These are phyloP conservation scores for Naso thynnoides DNA, from an alignment of 2,797 vertebrate genomes.

Conservation along the genomic window DNA sequence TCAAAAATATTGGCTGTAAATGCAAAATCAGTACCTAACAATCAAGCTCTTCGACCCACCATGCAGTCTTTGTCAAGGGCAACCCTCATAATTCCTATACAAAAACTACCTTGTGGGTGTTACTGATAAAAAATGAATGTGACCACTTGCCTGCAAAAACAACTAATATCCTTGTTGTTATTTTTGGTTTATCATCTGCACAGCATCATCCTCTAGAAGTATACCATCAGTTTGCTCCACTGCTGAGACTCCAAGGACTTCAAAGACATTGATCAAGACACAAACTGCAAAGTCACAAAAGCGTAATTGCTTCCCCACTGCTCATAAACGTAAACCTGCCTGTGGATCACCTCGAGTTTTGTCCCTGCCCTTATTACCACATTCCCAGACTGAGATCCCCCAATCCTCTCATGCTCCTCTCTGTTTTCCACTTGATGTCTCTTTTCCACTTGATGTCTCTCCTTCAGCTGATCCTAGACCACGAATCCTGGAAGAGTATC, in stretches of 20 bases:
- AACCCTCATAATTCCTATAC: neutral
- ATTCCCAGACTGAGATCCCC: slow-evolving; percentile 33
- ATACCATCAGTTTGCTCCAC: slow-evolving; percentile 29
- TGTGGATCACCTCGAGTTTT: slow-evolving; percentile 28
- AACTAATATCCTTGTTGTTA: slow-evolving; percentile 5
- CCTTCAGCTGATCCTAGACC: slow-evolving; percentile 2
- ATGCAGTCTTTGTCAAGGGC: neutral
- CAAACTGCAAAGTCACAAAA: slow-evolving; percentile 27
- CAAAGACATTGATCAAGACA: slow-evolving; percentile 46
- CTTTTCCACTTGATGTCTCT: slow-evolving; percentile 22
- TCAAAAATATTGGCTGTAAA: neutral
- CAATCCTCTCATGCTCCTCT: slow-evolving; percentile 13
- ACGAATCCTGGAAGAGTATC: slow-evolving; percentile 18
- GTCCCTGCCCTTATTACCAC: slow-evolving; percentile 30
- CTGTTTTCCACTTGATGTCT: slow-evolving; percentile 18
- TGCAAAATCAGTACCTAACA: slow-evolving; percentile 7
- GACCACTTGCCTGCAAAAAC: slow-evolving; percentile 3
- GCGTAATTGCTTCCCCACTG: slow-evolving; percentile 17
- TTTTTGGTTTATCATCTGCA: slow-evolving; percentile 42
- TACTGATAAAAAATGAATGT: neutral
- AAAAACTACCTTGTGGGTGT: neutral
- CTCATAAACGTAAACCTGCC: slow-evolving; percentile 42
- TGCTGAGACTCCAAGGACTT: slow-evolving; percentile 45
- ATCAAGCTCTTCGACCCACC: too few relatives aligned
- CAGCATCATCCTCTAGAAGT: slow-evolving; percentile 44